Evolutionary conservation across 1,140 invertebrate species (phyloP).

Genomic region (Bombus ignitus): DNA sequence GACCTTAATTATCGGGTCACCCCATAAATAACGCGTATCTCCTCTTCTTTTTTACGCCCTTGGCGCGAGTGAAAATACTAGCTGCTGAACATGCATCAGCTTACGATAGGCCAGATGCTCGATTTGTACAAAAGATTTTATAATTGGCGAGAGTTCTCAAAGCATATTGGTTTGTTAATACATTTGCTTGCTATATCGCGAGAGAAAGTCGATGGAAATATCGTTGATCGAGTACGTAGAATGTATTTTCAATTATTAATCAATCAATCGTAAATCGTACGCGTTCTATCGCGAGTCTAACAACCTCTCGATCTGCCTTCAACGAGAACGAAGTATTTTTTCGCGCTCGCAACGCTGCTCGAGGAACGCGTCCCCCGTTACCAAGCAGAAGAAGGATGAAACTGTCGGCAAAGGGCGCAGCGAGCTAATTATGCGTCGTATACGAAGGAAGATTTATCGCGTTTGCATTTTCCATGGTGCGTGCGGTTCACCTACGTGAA

Average conservation of each 20-base stretch:
- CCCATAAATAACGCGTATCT: constrained; percentile 24
- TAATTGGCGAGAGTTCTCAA: too few relatives aligned
- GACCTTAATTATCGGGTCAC: constrained; percentile 47
- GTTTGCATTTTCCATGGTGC: constrained; percentile 53
- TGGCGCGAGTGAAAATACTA: too few relatives aligned
- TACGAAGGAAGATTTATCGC: constrained; percentile 71
- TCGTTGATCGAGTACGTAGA: too few relatives aligned
- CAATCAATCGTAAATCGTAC: too few relatives aligned
- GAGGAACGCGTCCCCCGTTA: not conserved
- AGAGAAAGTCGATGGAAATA: not conserved
- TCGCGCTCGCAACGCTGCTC: not conserved
- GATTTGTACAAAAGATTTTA: too few relatives aligned
- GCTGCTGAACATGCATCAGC: not conserved
- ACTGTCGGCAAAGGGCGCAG: constrained; percentile 21
- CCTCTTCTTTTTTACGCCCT: not conserved
- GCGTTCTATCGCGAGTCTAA: not conserved
- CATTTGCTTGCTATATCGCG: too few relatives aligned
- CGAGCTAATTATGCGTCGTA: constrained; percentile 63
- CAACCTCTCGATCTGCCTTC: not conserved
- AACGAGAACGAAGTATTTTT: not conserved
- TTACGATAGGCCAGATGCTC: too few relatives aligned
- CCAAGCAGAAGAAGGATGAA: constrained; percentile 6
- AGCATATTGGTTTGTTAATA: too few relatives aligned
- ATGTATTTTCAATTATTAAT: too few relatives aligned
- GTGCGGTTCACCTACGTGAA: constrained; percentile 53